phyloP scores from a whole-genome alignment of 1,140 invertebrate species.

The Drosophila sp. region DNA sequence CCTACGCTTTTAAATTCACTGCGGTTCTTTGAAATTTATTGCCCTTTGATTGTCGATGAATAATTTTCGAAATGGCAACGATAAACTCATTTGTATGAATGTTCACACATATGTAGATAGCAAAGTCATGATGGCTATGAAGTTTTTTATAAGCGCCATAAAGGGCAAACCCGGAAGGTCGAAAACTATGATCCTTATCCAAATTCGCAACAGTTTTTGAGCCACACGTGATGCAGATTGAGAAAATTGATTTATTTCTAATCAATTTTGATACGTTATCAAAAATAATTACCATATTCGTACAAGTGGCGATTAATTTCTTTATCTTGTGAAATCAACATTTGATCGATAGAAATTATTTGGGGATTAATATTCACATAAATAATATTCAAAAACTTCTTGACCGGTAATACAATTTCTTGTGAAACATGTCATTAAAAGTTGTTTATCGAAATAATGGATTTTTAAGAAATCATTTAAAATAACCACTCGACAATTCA shows the following conservation, averaged over 20 bases:
- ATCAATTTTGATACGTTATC: constrained; percentile 9
- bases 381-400: too few species aligned
- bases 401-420: too few species aligned
- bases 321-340: not conserved
- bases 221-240: not conserved
- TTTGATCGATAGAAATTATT: too few species aligned
- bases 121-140: not conserved
- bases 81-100: not conserved
- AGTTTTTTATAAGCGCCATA: not conserved
- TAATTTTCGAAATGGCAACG: not conserved
- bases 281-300: constrained; percentile 7
- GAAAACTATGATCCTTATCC: not conserved
- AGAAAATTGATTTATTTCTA: not conserved
- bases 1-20: not conserved
- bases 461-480: too few species aligned
- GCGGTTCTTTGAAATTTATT: not conserved
- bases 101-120: not conserved
- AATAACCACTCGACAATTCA: too few species aligned
- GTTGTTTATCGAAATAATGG: too few species aligned
- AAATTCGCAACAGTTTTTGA: not conserved
- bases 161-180: not conserved
- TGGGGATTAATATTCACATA: too few species aligned
- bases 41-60: not conserved
- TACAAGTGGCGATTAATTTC: not conserved
- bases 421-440: too few species aligned